These are phyloP conservation scores for Pantherophis guttatus DNA, from an alignment of 2,113 vertebrate species.

Conservation along the genomic window DNA sequence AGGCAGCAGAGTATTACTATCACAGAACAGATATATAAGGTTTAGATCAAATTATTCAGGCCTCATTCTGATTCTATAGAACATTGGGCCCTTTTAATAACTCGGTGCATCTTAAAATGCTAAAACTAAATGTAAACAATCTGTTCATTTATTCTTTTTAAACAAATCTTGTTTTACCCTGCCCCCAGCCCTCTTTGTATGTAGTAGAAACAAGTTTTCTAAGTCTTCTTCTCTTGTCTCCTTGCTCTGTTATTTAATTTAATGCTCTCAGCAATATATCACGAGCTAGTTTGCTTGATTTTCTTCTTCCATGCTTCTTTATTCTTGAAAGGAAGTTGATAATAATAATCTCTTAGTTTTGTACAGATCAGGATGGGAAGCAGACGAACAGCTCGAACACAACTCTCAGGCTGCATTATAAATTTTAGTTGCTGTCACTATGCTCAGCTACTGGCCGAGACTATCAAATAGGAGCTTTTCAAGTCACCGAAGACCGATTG, in stretches of 20 bases:
- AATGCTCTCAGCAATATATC: rapidly evolving
- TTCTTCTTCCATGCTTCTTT: constrained; percentile 6
- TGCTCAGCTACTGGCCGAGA: constrained; percentile 54
- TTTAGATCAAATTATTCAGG: not conserved
- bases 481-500: constrained; percentile 51
- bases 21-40: not conserved
- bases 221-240: not conserved
- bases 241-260: not conserved
- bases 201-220: not conserved
- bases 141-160: not conserved
- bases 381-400: not conserved
- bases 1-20: not conserved
- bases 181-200: not conserved
- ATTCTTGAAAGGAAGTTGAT: not conserved
- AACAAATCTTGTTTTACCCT: not conserved
- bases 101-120: not conserved
- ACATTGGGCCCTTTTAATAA: not conserved
- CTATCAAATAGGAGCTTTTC: constrained; percentile 60
- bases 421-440: constrained; percentile 38
- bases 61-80: not conserved
- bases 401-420: constrained; percentile 33
- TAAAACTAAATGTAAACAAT: not conserved
- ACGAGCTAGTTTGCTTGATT: not conserved
- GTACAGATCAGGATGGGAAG: not conserved
- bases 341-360: constrained; percentile 37